Base-by-base conservation (phyloP, 2,888 invertebrate genomes). In the Agrotis clavis region DNA sequence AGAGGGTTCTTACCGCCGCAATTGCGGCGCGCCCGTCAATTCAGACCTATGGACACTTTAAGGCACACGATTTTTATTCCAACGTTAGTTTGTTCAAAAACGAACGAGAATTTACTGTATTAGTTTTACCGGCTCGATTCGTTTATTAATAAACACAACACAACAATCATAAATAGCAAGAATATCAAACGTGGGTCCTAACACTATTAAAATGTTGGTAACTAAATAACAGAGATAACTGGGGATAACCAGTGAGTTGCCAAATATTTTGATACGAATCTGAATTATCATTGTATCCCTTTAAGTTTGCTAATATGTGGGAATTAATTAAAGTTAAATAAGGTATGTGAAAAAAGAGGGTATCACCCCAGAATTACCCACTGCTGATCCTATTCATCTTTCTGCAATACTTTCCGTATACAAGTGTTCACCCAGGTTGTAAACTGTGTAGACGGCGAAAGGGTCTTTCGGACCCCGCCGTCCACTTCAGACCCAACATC, bases 181-280 rank as follows among this genome's bases (percentile, higher is more conserved):
- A 7, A 62, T 67, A 45, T 19, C 48, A 14, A 5, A n/a, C 1
- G 21, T 45, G 5, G 30, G 11, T 14, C 35, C 59, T 57, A 76
- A 76, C 70, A 56, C 53, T 64, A 62, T 81, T 81, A 81, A 67
- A 78, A 66, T 74, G 68, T 74, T 63, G 25, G 45, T 61, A 71
- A 81, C 67, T 50, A 65, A 56, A 66, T 66, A 71, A 56, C 35
- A 71, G 47, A 48, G 41, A 63, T 69, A 80, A 67, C 51, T 51
- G 18, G 18, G 63, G 57, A 62, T 68, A 79, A 66, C 50, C 54
- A 19, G 21, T 41, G 21, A 25, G 48, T 54, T 41, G 11, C 13
- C 18, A 72, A 79, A 81, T 77, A 77, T 79, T 79, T 53, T 48
- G 56, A 50, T 63, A 60, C 14, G 16, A 59, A 59, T 54, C 61